Evolutionary conservation across 1,140 invertebrate genomes (phyloP).

Genomic region (Archivesica marissinica): DNA sequence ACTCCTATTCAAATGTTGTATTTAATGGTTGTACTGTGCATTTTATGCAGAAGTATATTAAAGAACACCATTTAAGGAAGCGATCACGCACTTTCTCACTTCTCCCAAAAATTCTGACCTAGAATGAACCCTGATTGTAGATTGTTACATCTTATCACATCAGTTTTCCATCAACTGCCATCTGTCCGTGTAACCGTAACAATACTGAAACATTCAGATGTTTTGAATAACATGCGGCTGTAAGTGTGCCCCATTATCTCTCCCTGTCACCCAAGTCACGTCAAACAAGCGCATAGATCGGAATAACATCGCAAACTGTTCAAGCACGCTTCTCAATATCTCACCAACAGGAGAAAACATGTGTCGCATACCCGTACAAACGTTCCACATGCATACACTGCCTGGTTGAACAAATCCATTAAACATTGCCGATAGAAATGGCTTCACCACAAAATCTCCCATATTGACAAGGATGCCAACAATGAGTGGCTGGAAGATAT

Average conservation of each 20-base stretch:
- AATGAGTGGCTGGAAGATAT: conserved; percentile 69
- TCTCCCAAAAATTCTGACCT: too few species aligned
- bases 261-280: conserved; percentile 36
- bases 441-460: conserved; percentile 71
- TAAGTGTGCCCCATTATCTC: not conserved
- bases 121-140: too few species aligned
- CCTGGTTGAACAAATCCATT: conserved; percentile 71
- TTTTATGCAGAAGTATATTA: not conserved
- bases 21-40: not conserved
- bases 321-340: conserved; percentile 64
- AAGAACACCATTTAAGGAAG: not conserved
- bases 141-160: too few species aligned
- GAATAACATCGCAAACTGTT: conserved; percentile 68
- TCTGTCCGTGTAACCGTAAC: not conserved
- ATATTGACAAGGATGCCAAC: conserved; percentile 64
- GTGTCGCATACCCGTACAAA: conserved; percentile 61
- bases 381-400: conserved; percentile 69
- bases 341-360: conserved; percentile 70
- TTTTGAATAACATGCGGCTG: conserved; percentile 13
- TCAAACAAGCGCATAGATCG: conserved; percentile 61
- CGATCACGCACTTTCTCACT: too few species aligned
- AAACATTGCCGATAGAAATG: conserved; percentile 71
- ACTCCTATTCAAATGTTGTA: too few species aligned
- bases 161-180: not conserved
- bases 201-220: not conserved